Conservation (phyloP, 37 sponge, comb jelly and placozoan species). For the Oscarella lobularis region DNA sequence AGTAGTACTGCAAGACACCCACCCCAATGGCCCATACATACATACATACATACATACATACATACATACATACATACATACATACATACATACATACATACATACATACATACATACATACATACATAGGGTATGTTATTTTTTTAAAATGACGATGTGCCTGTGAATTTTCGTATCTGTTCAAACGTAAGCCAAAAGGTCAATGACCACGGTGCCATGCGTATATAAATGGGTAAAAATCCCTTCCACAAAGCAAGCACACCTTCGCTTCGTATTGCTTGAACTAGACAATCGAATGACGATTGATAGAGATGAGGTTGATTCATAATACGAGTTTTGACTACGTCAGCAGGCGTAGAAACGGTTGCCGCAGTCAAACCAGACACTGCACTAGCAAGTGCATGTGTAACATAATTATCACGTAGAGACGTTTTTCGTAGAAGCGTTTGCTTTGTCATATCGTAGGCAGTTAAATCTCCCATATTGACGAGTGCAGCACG, state of each 20-base stretch:
- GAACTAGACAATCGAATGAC: background rate
- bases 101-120: background rate
- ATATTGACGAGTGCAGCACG: slow-evolving; percentile 71
- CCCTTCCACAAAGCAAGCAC: slow-evolving; percentile 70
- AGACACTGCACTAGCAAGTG: slow-evolving; percentile 37
- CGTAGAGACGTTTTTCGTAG: slow-evolving; percentile 32
- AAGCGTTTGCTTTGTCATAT: slow-evolving; percentile 47
- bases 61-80: slow-evolving; percentile 14
- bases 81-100: slow-evolving; percentile 2
- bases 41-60: slow-evolving; percentile 9
- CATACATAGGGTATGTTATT: background rate
- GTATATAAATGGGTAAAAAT: slow-evolving; percentile 65
- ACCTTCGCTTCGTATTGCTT: slow-evolving; percentile 53
- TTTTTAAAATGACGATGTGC: slow-evolving; percentile 60
- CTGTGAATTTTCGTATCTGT: slow-evolving; percentile 50
- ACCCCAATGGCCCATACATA: slow-evolving; percentile 6
- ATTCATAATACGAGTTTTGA: slow-evolving; percentile 87
- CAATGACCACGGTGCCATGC: slow-evolving; percentile 91
- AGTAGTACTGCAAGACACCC: background rate
- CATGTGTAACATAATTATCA: slow-evolving; percentile 51
- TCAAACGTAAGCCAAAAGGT: slow-evolving; percentile 86
- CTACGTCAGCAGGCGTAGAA: slow-evolving; percentile 72
- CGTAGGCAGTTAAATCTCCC: slow-evolving; percentile 80
- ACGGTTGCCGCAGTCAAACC: slow-evolving; percentile 48
- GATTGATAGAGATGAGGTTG: slow-evolving; percentile 18